phyloP scores from a whole-genome alignment of 2,888 invertebrate genomes.

The Tuberolachnus salignus region DNA sequence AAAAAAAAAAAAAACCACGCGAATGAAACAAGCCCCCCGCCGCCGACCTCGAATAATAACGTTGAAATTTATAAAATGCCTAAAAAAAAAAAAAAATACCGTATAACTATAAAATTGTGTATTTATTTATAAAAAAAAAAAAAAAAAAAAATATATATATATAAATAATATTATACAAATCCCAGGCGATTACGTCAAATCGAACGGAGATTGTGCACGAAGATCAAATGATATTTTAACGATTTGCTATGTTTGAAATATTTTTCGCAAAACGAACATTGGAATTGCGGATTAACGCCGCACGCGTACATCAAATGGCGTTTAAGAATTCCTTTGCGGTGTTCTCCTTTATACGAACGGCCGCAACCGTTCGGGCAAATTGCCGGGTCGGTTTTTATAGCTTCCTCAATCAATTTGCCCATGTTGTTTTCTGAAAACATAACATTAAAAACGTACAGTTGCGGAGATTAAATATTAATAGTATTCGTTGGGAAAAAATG shows the following conservation, averaged over 20 bases:
- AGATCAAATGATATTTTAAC: conserved; percentile 22
- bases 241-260: conserved; percentile 52
- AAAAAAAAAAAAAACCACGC: too few species aligned
- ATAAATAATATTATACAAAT: background rate
- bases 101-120: too few species aligned
- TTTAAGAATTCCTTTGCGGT: conserved; percentile 61
- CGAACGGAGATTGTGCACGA: conserved; percentile 26
- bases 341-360: conserved; percentile 55
- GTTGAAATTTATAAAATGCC: too few species aligned
- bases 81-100: too few species aligned
- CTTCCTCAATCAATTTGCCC: background rate
- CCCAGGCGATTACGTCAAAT: too few species aligned
- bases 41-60: too few species aligned
- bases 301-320: conserved; percentile 61
- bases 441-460: too few species aligned
- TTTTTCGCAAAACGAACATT: conserved; percentile 60
- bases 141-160: background rate
- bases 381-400: conserved; percentile 12
- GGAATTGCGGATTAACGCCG: conserved; percentile 62
- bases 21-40: too few species aligned
- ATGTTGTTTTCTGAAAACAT: background rate
- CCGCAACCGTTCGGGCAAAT: conserved; percentile 48
- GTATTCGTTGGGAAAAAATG: too few species aligned
- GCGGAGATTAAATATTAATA: too few species aligned
- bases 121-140: too few species aligned